Conservation (phyloP, 2,113 vertebrate species). For the Pteropus alecto region DNA sequence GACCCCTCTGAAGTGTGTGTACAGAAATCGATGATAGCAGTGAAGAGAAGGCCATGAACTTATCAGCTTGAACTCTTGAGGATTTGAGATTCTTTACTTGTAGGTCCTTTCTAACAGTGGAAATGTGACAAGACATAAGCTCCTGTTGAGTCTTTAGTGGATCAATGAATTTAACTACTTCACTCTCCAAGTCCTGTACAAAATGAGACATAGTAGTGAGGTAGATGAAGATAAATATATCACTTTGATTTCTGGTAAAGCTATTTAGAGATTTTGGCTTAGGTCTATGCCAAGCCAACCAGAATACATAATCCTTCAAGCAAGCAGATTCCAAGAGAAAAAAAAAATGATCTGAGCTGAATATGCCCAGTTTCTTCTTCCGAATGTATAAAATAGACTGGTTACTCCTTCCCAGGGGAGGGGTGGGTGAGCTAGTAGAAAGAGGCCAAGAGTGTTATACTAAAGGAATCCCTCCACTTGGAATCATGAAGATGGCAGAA, state of each 20-base stretch:
- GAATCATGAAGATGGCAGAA: not conserved
- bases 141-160: not conserved
- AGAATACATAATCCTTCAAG: not conserved
- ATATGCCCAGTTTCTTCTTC: not conserved
- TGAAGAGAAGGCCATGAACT: not conserved
- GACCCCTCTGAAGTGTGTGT: not conserved
- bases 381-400: not conserved
- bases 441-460: not conserved
- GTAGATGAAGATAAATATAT: not conserved
- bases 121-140: not conserved
- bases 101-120: not conserved
- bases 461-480: not conserved
- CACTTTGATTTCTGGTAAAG: constrained; percentile 11
- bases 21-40: not conserved
- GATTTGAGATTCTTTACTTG: not conserved
- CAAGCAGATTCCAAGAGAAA: not conserved
- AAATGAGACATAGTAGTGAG: not conserved
- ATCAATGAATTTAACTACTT: not conserved
- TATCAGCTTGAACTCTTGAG: not conserved
- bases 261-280: not conserved
- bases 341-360: not conserved
- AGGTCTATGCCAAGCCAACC: not conserved
- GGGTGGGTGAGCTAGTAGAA: not conserved
- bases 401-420: not conserved
- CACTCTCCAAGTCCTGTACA: not conserved